Base-by-base conservation (phyloP, 2,113 vertebrate genomes). In the Emberiza fucata region DNA sequence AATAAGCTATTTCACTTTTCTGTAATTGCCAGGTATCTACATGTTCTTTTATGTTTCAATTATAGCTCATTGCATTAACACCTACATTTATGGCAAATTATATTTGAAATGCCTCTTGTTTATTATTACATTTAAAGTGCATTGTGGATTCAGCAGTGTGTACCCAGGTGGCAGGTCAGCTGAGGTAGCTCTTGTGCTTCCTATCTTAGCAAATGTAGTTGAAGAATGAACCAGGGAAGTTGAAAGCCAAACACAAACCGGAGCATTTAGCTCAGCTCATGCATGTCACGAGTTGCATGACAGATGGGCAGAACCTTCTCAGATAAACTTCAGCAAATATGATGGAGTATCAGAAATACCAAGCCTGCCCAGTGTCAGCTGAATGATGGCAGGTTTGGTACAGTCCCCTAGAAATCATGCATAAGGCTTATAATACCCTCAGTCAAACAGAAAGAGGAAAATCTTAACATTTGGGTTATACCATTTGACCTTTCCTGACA, bases 261-360 rank as follows among this genome's bases (percentile, higher is more conserved):
- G 20, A 84, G 7, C 25, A 61, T 47, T 83, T 78, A 75, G 8
- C 21, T 88, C 53, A 61, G 24, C 19, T 70, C 40, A 31, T 20
- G 17, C 16, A 33, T 37, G 28, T 9, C 2, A 0, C 40, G n/a
- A 59, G 21, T 44, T 47, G 28, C 9, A 28, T 0, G 83, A n/a
- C 15, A 70, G 33, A 61, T 4, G 5, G 11, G 23, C 39, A 87
- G 59, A 79, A 69, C 9, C 22, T 51, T 75, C 31, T 68, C 20
- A 88, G 57, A 81, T 16, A 22, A 86, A 75, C n/a, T 53, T 75
- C 56, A 50, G 13, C 17, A 88, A 56, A 37, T 54, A 65, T 12
- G 25, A n/a, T 9, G 2, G 28, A 69, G 37, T 24, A 72, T n/a
- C 7, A 72, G 45, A 91, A 88, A 79, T 35, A n/a, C 3, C 35